phyloP scores from a whole-genome alignment of 2,797 vertebrate species.

The Clarias fuscus region DNA sequence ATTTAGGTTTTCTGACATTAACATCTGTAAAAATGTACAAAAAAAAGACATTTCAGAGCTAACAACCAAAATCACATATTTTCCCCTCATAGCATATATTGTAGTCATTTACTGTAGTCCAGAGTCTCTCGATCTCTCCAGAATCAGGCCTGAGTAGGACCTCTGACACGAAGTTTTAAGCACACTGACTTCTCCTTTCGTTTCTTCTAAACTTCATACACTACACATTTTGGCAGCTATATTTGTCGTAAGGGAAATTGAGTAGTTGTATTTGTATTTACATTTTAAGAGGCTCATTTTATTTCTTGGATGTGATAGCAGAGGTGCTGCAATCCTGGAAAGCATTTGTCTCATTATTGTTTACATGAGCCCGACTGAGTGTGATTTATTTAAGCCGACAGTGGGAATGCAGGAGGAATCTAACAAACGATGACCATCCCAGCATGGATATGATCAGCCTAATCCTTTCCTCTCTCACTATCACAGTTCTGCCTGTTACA shows the following conservation, averaged over 20 bases:
- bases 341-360: not conserved
- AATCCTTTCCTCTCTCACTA: not conserved
- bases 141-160: not conserved
- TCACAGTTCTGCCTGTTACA: not conserved
- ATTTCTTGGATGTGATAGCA: not conserved
- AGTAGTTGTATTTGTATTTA: not conserved
- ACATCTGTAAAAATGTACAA: not conserved
- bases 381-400: not conserved
- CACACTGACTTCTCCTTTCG: not conserved
- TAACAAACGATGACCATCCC: not conserved
- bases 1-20: not conserved
- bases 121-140: not conserved
- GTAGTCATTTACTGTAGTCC: not conserved
- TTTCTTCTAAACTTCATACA: not conserved
- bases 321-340: not conserved
- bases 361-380: conserved; percentile 2
- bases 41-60: not conserved
- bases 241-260: not conserved
- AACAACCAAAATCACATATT: not conserved
- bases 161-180: not conserved
- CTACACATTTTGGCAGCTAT: not conserved
- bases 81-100: not conserved
- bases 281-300: not conserved
- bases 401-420: conserved; percentile 8
- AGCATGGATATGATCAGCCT: not conserved